Base-by-base conservation (phyloP, 2,888 invertebrate species). In the Pachymerium ferrugineum region DNA sequence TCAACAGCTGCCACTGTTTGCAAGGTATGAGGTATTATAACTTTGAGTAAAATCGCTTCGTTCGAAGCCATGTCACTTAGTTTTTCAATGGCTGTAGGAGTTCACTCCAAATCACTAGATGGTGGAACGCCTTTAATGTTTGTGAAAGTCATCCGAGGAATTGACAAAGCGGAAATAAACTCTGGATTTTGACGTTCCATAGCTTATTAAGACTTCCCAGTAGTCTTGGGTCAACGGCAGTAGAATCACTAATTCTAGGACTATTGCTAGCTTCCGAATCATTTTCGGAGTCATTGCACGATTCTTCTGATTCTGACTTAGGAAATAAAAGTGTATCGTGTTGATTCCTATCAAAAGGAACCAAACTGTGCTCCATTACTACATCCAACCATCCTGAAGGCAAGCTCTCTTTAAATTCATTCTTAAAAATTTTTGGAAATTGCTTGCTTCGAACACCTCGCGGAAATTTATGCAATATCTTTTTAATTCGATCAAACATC, bases 391-490 rank as follows among this genome's bases (percentile, higher is more conserved):
- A 91, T 80, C 90, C 86, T 12, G 83, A 83, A 0, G 92, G 92
- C 70, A 92, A 82, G 73, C 86, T 86, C 80, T 90, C 90, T 1
- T 85, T 83, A 78, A 87, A 90, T 75, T 86, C 86, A 75, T 87
- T 84, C 74, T 86, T 86, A 78, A 86, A 87, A 76, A 83, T 83
- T 1, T 81, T 79, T 12, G 87, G 86, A 76, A 89, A 83, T 71
- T 85, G 85, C 77, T 82, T 85, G 5, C 85, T 86, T 84, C 88
- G 87, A 22, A 89, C 82, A 14, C 89, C 89, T 4, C 19, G 3
- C 19, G 16, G 16, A 47, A 8, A 19, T 22, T 2, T 47, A 22
- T 47, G 47, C 12, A 47, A 19, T 22, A 47, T 5, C 47, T 47
- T 3, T 3, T 47, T 19, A 47, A 47, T 47, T 2, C 47, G 47